Base-by-base conservation (phyloP, 2,888 invertebrate species). In the Microctonus aethiopoides region DNA sequence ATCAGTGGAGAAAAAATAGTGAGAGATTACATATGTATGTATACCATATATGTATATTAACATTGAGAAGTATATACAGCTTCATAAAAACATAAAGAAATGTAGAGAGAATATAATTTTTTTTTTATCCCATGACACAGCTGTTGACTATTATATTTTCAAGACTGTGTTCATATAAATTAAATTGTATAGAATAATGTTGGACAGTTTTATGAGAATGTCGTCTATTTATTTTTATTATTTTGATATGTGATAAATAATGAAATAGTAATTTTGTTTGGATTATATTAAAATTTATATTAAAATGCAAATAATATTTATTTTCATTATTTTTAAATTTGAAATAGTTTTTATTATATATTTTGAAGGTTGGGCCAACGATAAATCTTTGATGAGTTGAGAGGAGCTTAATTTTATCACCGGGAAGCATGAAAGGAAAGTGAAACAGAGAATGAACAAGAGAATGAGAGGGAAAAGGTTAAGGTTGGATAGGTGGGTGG, bases 401-500 rank as follows among this genome's bases (percentile, higher is more conserved):
- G 36, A 39, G 36, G 56, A 61, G 67, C 67, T 71, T 67, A 71
- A 67, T 67, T 71, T 67, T 67, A 71, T 71, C 71, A 59, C 67
- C 46, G 36, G 54, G 16, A 32, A 57, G 32, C 62, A 52, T 52
- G 39, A 11, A n/a, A 51, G 24, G 68, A 36, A 11, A 34, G 29
- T 32, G 57, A 60, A n/a, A 34, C 22, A n/a, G 29, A 60, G 36
- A 22, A 29, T 2, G 29, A 10, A 11, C 13, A 9, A 56, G 56
- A 56, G 13, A 22, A 22, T 11, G 56, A 29, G 26, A 24, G 52
- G 9, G 13, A 52, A 10, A 29, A 9, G 56, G 26, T 13, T 3
- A 22, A 24, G 24, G 24, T n/a, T 26, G 29, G 26, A 56, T 16
- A 56, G 26, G n/a, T 24, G 20, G 16, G 26, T n/a, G 29, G 29